Evolutionary conservation across 2,888 invertebrate species (phyloP).

Genomic region (Keiferia lycopersicella): DNA sequence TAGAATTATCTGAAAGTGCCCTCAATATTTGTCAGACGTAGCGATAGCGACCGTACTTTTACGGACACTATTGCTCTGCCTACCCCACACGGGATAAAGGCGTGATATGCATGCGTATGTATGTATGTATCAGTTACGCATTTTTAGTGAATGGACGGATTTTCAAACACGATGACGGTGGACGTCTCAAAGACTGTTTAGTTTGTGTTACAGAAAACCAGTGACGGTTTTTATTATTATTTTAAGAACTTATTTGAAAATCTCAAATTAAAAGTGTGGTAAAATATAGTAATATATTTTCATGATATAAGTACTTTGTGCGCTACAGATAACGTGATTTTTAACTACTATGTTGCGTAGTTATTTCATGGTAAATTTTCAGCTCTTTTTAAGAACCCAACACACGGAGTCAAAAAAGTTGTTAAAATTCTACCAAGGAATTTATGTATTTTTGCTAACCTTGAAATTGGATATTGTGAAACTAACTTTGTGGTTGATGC

Average conservation of each 20-base stretch:
- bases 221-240: conserved; percentile 12
- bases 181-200: conserved; percentile 20
- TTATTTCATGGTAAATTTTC: too few relatives aligned
- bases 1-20: too few relatives aligned
- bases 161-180: conserved; percentile 13
- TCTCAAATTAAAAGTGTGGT: neutral
- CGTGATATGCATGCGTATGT: too few relatives aligned
- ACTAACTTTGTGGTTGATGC: conserved; percentile 7
- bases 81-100: too few relatives aligned
- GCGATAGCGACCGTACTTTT: too few relatives aligned
- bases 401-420: too few relatives aligned
- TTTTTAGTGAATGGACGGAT: neutral
- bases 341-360: too few relatives aligned
- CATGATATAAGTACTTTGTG: conserved; percentile 9
- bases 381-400: too few relatives aligned
- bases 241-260: conserved; percentile 7
- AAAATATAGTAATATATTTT: conserved; percentile 3
- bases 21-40: too few relatives aligned
- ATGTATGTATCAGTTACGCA: too few relatives aligned
- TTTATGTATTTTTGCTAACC: neutral
- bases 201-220: conserved; percentile 1
- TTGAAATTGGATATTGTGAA: neutral
- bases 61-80: too few relatives aligned
- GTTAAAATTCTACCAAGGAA: neutral
- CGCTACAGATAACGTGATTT: neutral